A percentile compares a stretch with the other conserved stretches of the same genome.
Evolutionary conservation across 2,888 invertebrate species (phyloP).

Genomic region (Actias luna): DNA sequence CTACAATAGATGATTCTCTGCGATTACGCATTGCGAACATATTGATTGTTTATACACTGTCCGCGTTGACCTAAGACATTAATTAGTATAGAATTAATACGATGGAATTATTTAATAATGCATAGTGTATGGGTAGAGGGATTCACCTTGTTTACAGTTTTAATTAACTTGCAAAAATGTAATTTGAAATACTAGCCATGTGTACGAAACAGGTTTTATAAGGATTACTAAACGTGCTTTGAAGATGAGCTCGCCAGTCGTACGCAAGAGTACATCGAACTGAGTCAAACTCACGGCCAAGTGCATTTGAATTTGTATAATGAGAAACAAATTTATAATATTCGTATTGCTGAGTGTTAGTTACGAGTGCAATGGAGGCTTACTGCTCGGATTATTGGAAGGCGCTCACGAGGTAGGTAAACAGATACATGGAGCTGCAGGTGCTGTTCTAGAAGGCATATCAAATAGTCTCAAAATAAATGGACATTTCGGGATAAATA

Average conservation of each 20-base stretch:
- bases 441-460: conserved; percentile 47
- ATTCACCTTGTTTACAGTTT: background rate
- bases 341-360: conserved; percentile 33
- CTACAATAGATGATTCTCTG: background rate
- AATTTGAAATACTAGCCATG: background rate
- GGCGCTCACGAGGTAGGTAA: conserved; percentile 41
- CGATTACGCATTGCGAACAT: background rate
- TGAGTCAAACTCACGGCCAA: conserved; percentile 19
- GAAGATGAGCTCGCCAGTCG: conserved; percentile 45
- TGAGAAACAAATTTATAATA: conserved; percentile 28
- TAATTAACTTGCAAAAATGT: conserved; percentile 4
- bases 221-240: conserved; percentile 32
- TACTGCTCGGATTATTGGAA: conserved; percentile 40
- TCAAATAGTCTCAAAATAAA: conserved; percentile 39
- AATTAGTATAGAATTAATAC: background rate
- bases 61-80: background rate
- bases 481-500: conserved; percentile 33
- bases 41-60: background rate
- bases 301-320: conserved; percentile 19
- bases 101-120: background rate
- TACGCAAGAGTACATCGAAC: conserved; percentile 33
- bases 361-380: conserved; percentile 35
- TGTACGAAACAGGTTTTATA: conserved; percentile 39
- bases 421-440: conserved; percentile 47
- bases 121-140: background rate